Evolutionary conservation across 2,888 invertebrate genomes (phyloP).

Genomic region (Tipula vernalis): DNA sequence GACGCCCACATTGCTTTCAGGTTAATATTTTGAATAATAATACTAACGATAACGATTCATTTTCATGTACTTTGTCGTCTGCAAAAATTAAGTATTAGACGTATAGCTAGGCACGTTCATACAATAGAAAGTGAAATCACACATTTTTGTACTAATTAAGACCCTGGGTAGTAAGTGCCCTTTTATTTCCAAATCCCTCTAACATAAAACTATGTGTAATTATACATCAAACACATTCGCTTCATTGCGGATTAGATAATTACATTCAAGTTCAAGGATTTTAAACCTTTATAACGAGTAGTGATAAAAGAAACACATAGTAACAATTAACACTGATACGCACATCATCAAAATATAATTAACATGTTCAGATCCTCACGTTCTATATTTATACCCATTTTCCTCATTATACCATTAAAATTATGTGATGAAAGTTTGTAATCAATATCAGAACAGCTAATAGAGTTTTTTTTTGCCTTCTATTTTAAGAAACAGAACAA

Average conservation of each 20-base stretch:
- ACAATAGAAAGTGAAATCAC: too few relatives aligned
- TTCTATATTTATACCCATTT: not conserved
- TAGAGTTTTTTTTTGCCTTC: not conserved
- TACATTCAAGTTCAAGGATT: not conserved
- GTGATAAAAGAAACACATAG: not conserved
- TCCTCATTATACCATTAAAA: not conserved
- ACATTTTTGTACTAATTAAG: too few relatives aligned
- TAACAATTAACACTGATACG: not conserved
- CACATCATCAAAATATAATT: not conserved
- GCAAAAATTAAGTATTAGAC: too few relatives aligned
- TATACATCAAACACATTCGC: too few relatives aligned
- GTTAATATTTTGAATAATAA: too few relatives aligned
- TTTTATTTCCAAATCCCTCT: too few relatives aligned
- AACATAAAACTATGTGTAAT: too few relatives aligned
- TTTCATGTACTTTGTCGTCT: too few relatives aligned
- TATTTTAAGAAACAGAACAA: not conserved
- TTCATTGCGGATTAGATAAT: not conserved
- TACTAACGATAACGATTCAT: too few relatives aligned
- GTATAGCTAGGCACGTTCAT: too few relatives aligned
- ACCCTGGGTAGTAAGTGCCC: too few relatives aligned
- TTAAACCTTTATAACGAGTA: not conserved
- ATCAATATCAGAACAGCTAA: not conserved
- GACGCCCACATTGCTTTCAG: too few relatives aligned
- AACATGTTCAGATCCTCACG: not conserved
- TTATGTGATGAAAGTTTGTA: not conserved